phyloP scores from a whole-genome alignment of 2,113 vertebrate genomes.

The Tricholaema leucomelas region DNA sequence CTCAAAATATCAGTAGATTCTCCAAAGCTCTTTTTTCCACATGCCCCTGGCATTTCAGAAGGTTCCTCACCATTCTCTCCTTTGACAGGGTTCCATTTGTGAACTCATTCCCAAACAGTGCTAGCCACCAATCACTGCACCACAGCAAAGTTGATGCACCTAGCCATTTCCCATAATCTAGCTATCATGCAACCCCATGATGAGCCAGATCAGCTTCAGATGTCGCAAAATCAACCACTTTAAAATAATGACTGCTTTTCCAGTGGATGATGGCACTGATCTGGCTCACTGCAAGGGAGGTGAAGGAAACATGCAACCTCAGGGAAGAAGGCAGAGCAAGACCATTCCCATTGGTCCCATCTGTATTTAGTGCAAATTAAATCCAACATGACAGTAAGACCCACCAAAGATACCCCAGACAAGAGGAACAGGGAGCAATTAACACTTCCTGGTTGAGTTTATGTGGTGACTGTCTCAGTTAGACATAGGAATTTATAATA shows the following conservation, averaged over 20 bases:
- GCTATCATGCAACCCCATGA: rapidly evolving
- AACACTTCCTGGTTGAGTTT: neutral
- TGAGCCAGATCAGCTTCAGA: neutral
- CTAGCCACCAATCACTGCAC: neutral
- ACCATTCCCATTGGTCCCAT: neutral
- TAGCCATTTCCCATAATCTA: neutral
- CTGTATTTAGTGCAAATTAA: neutral
- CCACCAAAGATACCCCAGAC: neutral
- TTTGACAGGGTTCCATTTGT: neutral
- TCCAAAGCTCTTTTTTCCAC: neutral
- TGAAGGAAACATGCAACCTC: neutral
- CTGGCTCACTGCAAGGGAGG: neutral
- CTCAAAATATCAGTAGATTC: neutral
- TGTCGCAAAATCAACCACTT: neutral
- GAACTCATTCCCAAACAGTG: neutral
- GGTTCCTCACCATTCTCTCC: neutral
- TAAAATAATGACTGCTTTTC: neutral
- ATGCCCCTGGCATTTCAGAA: neutral
- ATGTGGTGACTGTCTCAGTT: neutral
- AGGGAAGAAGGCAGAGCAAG: neutral
- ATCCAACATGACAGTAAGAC: neutral
- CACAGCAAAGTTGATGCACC: neutral
- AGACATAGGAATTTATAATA: neutral
- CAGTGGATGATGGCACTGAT: neutral
- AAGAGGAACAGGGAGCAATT: neutral